Evolutionary conservation across 2,113 vertebrate species (phyloP), one percentile per base, ranked within the genome.

Genomic region (Gila orcuttii): DNA sequence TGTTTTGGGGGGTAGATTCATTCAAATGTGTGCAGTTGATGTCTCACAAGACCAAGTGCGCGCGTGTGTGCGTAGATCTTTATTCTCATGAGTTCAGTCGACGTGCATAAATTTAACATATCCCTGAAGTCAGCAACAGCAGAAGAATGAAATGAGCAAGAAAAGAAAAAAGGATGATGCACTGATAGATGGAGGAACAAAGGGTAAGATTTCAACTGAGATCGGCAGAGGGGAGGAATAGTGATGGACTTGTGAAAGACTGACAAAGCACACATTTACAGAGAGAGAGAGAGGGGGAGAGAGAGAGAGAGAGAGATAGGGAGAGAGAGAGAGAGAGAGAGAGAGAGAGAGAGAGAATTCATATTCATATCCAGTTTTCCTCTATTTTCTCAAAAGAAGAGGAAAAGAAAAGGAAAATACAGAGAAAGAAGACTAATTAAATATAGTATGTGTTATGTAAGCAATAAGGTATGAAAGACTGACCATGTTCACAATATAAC

Each of bases 71-170:
- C 50, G 31, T 39, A 82, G 31, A 73, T 66, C 77, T 88, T 80
- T 88, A 87, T 85, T 82, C 85, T 33, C 69, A 74, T 47, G 83
- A 75, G 68, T 87, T 66, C 47, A 62, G 79, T 73, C 64, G 55
- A 79, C 69, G 36, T 28, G 64, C 76, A 84, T 89, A 85, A 81
- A 87, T 89, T 86, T 86, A 87, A 83, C 81, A 80, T 90, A 75
- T 81, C 80, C 86, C 86, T 86, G 81, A 81, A 77, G 86, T 87
- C 87, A 88, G 82, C 85, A 88, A 86, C 64, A 84, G 55, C 75
- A 39, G 77, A 69, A 52, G 69, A 82, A 79, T 25, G 45, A 78
- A 23, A 82, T 50, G n/a, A 84, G 52, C 36, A 66, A 75, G 45
- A 11, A 74, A 75, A 81, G 60, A 75, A 82, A 42, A 66, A 21